Conservation (phyloP, 2,113 vertebrate species). For the Ellobius talpinus region DNA sequence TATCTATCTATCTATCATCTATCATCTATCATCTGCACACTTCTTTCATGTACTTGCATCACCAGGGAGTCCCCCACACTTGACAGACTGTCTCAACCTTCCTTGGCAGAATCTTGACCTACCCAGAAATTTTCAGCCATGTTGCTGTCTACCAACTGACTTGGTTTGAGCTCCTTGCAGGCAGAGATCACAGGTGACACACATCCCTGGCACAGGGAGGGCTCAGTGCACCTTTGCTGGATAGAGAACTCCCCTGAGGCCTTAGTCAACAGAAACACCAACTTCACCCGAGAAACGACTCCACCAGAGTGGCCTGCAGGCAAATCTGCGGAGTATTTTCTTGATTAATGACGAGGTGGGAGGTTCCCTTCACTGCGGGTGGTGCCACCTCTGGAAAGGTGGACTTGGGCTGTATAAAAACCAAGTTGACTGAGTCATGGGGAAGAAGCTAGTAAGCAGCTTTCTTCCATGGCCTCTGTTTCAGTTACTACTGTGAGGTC, state of each 20-base stretch:
- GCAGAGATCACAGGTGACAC: neutral
- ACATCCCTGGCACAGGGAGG: neutral
- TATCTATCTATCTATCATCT: fast-evolving
- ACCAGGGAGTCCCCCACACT: neutral
- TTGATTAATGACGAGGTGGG: neutral
- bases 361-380: neutral
- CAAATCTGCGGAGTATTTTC: neutral
- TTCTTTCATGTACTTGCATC: neutral
- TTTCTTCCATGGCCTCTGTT: neutral
- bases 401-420: neutral
- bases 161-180: neutral
- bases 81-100: neutral
- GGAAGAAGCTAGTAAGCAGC: neutral
- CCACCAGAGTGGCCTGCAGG: neutral
- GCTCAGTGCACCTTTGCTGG: neutral
- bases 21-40: neutral
- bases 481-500: neutral
- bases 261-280: neutral
- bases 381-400: neutral
- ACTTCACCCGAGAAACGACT: neutral
- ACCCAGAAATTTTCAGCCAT: too few relatives aligned
- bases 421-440: neutral
- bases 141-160: neutral
- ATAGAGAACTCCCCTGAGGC: neutral
- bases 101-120: neutral